phyloP scores from a whole-genome alignment of 2,113 vertebrate species.

The Petroica traversi region DNA sequence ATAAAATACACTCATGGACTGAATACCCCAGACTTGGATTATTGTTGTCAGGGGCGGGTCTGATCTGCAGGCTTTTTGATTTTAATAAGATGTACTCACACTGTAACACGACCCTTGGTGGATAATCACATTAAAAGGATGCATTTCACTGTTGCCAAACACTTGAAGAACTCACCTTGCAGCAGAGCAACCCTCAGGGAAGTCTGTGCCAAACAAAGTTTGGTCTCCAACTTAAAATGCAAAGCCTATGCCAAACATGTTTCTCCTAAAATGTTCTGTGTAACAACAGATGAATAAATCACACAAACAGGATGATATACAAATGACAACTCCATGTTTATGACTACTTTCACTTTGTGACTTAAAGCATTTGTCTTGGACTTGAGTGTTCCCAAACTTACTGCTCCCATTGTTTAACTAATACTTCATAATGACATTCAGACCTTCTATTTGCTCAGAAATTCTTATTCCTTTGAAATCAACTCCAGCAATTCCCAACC shows the following conservation, averaged over 20 bases:
- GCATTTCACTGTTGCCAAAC: background rate
- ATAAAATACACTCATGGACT: accelerated
- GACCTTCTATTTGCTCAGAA: background rate
- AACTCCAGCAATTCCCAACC: background rate
- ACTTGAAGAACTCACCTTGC: background rate
- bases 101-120: background rate
- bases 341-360: background rate
- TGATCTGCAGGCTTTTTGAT: background rate
- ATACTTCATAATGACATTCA: background rate
- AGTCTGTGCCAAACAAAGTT: background rate
- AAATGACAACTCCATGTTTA: background rate
- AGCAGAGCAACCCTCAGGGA: background rate
- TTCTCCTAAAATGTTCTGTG: background rate
- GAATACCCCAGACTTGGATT: background rate
- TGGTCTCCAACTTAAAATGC: background rate
- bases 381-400: background rate
- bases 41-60: background rate
- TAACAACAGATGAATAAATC: background rate
- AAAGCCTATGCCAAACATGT: background rate
- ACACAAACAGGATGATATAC: background rate
- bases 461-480: background rate
- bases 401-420: background rate
- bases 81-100: background rate
- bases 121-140: background rate
- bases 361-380: background rate